phyloP scores from a whole-genome alignment of 1,140 invertebrate genomes.

The Dinothrombium tinctorium region DNA sequence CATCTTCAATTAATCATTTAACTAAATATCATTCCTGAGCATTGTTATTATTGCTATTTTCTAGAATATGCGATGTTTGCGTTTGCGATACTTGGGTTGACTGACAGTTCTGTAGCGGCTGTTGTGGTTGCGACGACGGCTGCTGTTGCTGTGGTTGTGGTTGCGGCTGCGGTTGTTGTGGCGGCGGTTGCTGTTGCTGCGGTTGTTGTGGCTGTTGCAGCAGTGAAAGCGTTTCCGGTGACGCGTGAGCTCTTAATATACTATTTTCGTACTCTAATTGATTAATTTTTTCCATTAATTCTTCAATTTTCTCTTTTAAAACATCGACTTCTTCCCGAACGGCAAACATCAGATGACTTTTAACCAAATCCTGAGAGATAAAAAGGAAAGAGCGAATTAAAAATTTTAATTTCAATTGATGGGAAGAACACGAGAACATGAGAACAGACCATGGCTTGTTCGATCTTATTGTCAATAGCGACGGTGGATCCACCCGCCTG shows the following conservation, averaged over 20 bases:
- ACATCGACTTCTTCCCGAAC: constrained; percentile 93
- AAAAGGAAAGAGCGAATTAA: constrained; percentile 14
- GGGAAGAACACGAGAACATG: no score
- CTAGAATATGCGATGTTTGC: no score
- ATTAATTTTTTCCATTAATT: constrained; percentile 76
- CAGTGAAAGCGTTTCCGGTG: constrained; percentile 35
- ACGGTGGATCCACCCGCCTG: constrained; percentile 53
- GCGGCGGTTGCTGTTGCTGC: no score
- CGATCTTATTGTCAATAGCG: constrained; percentile 96
- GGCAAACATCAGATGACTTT: constrained; percentile 94
- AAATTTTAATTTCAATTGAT: constrained; percentile 4
- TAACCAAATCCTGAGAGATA: constrained; percentile 71
- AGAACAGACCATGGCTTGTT: constrained; percentile 93
- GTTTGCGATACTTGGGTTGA: no score
- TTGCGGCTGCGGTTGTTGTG: no score
- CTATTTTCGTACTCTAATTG: constrained; percentile 79
- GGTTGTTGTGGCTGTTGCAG: background rate
- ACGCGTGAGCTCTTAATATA: constrained; percentile 57
- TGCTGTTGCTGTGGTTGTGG: no score
- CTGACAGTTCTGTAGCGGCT: no score
- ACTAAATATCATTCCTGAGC: no score
- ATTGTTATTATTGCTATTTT: no score
- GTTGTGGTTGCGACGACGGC: no score
- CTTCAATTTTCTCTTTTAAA: constrained; percentile 78
- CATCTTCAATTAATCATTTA: no score